phyloP scores from a whole-genome alignment of 2,888 invertebrate genomes.

The Ectemnius lituratus region DNA sequence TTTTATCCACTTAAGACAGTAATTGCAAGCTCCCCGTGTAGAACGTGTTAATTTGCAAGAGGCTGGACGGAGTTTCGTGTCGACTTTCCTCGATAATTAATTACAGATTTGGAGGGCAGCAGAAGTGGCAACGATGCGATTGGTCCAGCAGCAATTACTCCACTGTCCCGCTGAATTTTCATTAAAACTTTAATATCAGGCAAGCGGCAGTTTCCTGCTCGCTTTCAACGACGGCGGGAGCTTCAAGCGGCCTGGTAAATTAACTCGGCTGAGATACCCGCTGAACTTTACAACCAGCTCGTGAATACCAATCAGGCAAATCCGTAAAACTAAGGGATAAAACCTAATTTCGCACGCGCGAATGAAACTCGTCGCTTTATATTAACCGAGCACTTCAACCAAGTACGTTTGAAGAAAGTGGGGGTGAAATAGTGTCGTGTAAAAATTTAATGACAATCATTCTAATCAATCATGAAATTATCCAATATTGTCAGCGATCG shows the following conservation, averaged over 20 bases:
- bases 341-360: slow-evolving; percentile 3
- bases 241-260: neutral
- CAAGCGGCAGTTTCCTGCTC: neutral
- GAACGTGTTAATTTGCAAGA: no score
- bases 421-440: neutral
- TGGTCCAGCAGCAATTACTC: no score
- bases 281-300: slow-evolving; percentile 6
- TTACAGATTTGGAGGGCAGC: no score
- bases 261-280: neutral
- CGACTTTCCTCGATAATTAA: no score
- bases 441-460: neutral
- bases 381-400: neutral
- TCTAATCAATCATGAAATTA: neutral
- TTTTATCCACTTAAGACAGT: no score
- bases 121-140: no score
- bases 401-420: neutral
- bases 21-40: no score
- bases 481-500: no score
- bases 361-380: neutral
- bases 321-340: slow-evolving; percentile 3
- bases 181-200: slow-evolving; percentile 7
- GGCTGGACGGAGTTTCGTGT: no score
- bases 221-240: neutral
- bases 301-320: slow-evolving; percentile 5
- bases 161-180: neutral